Evolutionary conservation across 2,888 invertebrate genomes (phyloP), one percentile per base, ranked within the genome.

Genomic region (Drosophila leonis): DNA sequence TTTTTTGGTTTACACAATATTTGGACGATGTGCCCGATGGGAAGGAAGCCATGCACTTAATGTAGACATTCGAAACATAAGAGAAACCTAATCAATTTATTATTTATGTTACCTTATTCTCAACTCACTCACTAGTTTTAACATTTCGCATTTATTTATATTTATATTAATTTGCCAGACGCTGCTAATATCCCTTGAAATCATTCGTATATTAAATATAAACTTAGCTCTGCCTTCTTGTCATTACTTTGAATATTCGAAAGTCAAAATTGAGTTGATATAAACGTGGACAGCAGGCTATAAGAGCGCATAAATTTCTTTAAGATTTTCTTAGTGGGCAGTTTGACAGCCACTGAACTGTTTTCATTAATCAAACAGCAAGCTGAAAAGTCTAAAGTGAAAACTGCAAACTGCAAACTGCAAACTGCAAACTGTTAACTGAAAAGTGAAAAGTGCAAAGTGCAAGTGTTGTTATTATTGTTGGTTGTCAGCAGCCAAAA

Each of bases 341-440:
- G 61, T 70, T 86, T 65, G 62, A 60, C 75, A 66, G 54, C 29
- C 70, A 70, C 67, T 70, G 74, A 56, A 35, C 52, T 54, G 42
- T 41, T 49, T 75, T 74, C 83, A 84, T 84, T 73, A 78, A 84
- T 87, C 83, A 75, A 65, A 69, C 46, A 24, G 20, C 4, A 73
- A 48, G 9, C 27, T n/a, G 27, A 15, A 52, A 64, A 35, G 20
- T 65, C 2, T 24, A 24, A 24, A 24, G 24, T 24, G 24, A 24
- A 24, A 24, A 24, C 24, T 24, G 24, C 56, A 80, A 75, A 61
- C 18, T 54, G 48, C 8, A 39, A 51, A 52, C n/a, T 13, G 70
- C 9, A 42, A 31, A 41, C 15, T 60, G 55, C 6, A 2, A 61
- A 51, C 18, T 39, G 39, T 24, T 37, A 54, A 54, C 37, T 54